Base-by-base conservation (phyloP, 1,140 invertebrate genomes). In the Aleiodes sp. region DNA sequence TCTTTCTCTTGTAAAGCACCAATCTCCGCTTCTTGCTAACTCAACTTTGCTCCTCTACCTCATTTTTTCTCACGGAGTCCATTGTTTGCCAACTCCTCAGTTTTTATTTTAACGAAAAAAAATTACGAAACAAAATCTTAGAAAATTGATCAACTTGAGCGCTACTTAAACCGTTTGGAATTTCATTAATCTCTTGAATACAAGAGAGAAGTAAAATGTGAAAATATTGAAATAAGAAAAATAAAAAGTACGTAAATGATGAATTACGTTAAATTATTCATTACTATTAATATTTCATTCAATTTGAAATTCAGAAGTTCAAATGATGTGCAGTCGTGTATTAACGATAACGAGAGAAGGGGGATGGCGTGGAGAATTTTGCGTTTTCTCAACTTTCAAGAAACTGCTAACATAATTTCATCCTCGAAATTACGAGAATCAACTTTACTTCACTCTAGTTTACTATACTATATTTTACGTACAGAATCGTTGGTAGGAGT, bases 351-450 rank as follows among this genome's bases (percentile, higher is more conserved):
- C 21, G 6, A 52, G 26, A 52, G 21, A 24, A 24, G 16, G 21
- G 46, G 9, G 26, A 9, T 52, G 9, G 21, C 7, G 3, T n/a
- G n/a, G n/a, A n/a, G n/a, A n/a, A n/a, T n/a, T n/a, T 16, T 14
- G 2, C 19, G 46, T 24, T 52, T 24, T 24, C 46, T 52, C 19
- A 52, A 24, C 19, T 52, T 52, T 52, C 21, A 21, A n/a, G n/a
- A 16, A 24, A 52, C 46, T 52, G 21, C 21, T 52, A 16, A 52
- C 46, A 52, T 52, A 52, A 52, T 52, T 52, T 24, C 46, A 52
- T 52, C 46, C 46, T 6, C 26, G 46, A 52, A 52, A 52, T 52
- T 52, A 4, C 21, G 2, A 21, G 26, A 52, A 52, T 52, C 46
- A 52, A 52, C 46, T 52, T 52, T 52, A 21, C 21, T 52, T 52